A percentile compares a stretch with the other conserved stretches of the same genome.
Conservation (phyloP, 35 echinoderm and acorn worm species). For the Anneissia japonica region DNA sequence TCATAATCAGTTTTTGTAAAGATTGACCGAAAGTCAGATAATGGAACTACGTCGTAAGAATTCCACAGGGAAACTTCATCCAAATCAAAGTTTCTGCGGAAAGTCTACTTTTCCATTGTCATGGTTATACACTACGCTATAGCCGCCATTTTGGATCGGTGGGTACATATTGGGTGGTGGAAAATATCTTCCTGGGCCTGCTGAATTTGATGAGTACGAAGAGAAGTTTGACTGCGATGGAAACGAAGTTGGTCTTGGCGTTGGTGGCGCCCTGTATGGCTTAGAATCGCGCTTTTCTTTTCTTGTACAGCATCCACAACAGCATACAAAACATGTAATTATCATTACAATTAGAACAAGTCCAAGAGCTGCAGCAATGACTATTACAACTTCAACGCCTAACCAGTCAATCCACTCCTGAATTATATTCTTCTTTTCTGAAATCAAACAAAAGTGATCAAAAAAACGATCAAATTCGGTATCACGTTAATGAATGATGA, state of each 20-base stretch:
- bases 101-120: slow-evolving; percentile 69
- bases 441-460: not conserved
- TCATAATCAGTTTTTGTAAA: too few relatives aligned
- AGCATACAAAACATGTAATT: slow-evolving; percentile 52
- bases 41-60: too few relatives aligned
- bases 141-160: slow-evolving; percentile 71
- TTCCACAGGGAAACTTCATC: not conserved
- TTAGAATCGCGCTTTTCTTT: slow-evolving; percentile 58
- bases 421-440: slow-evolving; percentile 38
- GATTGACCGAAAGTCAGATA: too few relatives aligned
- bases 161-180: slow-evolving; percentile 55
- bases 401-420: slow-evolving; percentile 38
- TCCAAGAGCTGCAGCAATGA: slow-evolving; percentile 47
- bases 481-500: too few relatives aligned
- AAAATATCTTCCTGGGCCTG: slow-evolving; percentile 33
- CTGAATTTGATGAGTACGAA: slow-evolving; percentile 68
- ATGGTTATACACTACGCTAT: slow-evolving; percentile 70
- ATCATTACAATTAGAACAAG: slow-evolving; percentile 51
- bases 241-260: slow-evolving; percentile 54
- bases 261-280: slow-evolving; percentile 57
- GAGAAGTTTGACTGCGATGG: slow-evolving; percentile 90
- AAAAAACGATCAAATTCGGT: too few relatives aligned
- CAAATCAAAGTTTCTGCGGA: slow-evolving; percentile 51
- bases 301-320: slow-evolving; percentile 67
- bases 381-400: slow-evolving; percentile 53